Evolutionary conservation across 1,140 invertebrate genomes (phyloP).

Genomic region (Microvelia longipes): DNA sequence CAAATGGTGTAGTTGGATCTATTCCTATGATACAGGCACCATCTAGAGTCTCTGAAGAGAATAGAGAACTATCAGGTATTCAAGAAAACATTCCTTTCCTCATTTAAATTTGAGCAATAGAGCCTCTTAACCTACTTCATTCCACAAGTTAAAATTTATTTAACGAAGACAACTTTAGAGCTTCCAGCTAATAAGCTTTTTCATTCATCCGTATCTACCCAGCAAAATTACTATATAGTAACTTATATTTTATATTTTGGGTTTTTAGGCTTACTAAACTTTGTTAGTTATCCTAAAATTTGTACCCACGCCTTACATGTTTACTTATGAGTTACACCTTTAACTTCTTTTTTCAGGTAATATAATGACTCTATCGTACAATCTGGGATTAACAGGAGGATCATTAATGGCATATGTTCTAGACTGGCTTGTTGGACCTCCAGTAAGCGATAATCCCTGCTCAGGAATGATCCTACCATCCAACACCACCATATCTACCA

Average conservation of each 20-base stretch:
- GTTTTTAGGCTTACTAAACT: too few species aligned
- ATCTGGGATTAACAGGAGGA: slow-evolving; percentile 63
- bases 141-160: too few species aligned
- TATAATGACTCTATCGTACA: slow-evolving; percentile 84
- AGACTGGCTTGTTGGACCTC: slow-evolving; percentile 51
- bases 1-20: slow-evolving; percentile 74
- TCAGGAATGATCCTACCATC: slow-evolving; percentile 17
- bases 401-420: slow-evolving; percentile 67
- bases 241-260: too few species aligned
- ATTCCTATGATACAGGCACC: slow-evolving; percentile 83
- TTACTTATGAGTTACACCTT: too few species aligned
- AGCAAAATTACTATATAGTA: too few species aligned
- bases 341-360: slow-evolving; percentile 46
- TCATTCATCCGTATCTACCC: too few species aligned
- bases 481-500: neutral
- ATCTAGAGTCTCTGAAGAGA: slow-evolving; percentile 57
- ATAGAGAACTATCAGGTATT: slow-evolving; percentile 54
- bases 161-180: too few species aligned
- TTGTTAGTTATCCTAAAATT: too few species aligned
- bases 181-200: too few species aligned
- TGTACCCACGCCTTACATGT: too few species aligned
- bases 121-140: too few species aligned
- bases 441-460: slow-evolving; percentile 31
- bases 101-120: too few species aligned
- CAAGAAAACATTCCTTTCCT: neutral